phyloP scores from a whole-genome alignment of 2,113 vertebrate species.

The Ramphastos sulfuratus region DNA sequence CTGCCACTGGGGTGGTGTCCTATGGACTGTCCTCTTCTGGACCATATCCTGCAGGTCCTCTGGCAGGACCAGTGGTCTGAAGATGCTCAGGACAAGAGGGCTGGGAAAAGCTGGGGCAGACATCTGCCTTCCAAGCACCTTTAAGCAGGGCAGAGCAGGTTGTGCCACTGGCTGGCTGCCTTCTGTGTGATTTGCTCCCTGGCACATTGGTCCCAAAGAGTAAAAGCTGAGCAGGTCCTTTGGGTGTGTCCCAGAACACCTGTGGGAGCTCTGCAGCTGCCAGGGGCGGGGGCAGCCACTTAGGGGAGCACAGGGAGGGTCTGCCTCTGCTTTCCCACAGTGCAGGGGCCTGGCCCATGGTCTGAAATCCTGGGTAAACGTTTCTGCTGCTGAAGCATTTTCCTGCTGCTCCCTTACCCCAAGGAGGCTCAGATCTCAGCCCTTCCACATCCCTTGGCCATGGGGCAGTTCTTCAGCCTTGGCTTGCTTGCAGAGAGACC shows the following conservation, averaged over 20 bases:
- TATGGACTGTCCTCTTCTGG: neutral
- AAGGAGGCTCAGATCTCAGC: neutral
- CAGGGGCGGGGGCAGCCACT: neutral
- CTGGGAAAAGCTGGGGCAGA: neutral
- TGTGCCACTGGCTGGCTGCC: neutral
- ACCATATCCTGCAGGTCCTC: neutral
- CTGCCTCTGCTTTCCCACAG: neutral
- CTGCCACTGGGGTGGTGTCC: neutral
- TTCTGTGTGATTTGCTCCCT: neutral
- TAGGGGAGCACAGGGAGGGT: neutral
- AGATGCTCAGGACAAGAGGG: neutral
- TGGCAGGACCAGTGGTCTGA: neutral
- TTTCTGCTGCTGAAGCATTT: neutral
- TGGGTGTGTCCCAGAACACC: neutral
- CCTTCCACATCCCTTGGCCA: neutral
- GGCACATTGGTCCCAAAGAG: neutral
- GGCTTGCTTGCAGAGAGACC: neutral
- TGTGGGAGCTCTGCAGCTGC: neutral
- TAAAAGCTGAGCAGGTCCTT: neutral
- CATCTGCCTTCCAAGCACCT: fast-evolving
- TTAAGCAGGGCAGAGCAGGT: neutral
- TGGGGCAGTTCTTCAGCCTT: neutral
- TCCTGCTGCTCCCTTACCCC: neutral
- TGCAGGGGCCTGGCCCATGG: neutral
- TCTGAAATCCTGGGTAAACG: neutral